Evolutionary conservation across 2,113 vertebrate genomes (phyloP).

Genomic region (Protobothrops mucrosquamatus): DNA sequence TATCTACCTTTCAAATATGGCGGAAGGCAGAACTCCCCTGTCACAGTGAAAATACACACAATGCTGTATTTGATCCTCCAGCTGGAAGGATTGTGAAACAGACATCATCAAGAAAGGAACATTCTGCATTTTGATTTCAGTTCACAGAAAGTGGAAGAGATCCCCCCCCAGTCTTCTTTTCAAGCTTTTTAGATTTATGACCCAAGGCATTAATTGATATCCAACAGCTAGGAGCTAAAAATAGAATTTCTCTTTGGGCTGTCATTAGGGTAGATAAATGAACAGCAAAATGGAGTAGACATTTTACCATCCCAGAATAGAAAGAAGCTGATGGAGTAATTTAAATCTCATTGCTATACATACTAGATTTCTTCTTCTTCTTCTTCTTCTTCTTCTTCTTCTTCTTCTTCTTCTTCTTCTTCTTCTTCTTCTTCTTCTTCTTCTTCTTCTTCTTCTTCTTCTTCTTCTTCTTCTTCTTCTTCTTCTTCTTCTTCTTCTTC

Average conservation of each 20-base stretch:
- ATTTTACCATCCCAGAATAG: neutral
- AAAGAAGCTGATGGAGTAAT: conserved; percentile 1
- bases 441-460: no score
- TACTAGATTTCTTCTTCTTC: neutral
- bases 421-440: no score
- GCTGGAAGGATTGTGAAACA: neutral
- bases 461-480: no score
- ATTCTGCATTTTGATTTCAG: neutral
- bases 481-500: no score
- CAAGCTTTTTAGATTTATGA: neutral
- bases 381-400: no score
- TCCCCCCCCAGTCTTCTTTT: neutral
- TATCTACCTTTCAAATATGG: neutral
- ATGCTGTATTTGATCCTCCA: neutral
- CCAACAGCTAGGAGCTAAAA: neutral
- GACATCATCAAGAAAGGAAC: neutral
- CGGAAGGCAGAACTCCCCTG: neutral
- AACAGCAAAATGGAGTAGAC: conserved; percentile 8
- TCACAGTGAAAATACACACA: neutral
- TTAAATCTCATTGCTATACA: conserved; percentile 5
- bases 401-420: no score
- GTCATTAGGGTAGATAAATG: conserved; percentile 1
- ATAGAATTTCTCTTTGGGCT: neutral
- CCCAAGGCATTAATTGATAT: conserved; percentile 7
- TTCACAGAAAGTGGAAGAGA: neutral